These are phyloP conservation scores for Prenolepis imparis DNA, from an alignment of 2,888 invertebrate genomes.

Conservation along the genomic window DNA sequence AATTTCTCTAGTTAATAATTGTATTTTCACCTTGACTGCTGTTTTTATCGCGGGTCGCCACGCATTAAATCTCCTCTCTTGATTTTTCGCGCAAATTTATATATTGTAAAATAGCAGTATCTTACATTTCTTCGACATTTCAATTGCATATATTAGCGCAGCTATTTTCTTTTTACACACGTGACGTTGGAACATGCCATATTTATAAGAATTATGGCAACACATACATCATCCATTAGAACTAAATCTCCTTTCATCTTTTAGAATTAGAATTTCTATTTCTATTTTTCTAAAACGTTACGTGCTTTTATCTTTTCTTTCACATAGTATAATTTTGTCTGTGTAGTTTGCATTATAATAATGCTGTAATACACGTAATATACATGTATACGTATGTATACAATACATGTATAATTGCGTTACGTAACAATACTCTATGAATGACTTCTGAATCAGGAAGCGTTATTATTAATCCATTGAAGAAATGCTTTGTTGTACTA, in stretches of 20 bases:
- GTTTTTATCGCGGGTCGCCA: background rate
- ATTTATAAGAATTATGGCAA: slow-evolving; percentile 1
- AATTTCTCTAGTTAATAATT: slow-evolving; percentile 42
- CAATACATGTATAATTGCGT: background rate
- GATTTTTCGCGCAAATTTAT: slow-evolving; percentile 4
- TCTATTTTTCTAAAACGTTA: background rate
- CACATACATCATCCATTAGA: background rate
- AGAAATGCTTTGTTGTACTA: slow-evolving; percentile 17
- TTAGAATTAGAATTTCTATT: background rate
- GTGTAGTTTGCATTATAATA: background rate
- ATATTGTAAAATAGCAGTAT: background rate
- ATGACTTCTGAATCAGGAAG: slow-evolving; percentile 23
- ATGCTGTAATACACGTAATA: background rate
- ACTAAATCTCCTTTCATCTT: background rate
- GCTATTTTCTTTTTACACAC: background rate
- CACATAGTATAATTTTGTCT: background rate
- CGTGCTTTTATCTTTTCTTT: background rate
- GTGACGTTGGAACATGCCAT: background rate
- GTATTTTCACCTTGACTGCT: slow-evolving; percentile 21
- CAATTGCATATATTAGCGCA: background rate
- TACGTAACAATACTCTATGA: slow-evolving; percentile 30
- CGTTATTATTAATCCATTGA: slow-evolving; percentile 42
- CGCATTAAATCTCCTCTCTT: slow-evolving; percentile 8
- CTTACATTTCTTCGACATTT: background rate
- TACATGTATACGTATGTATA: too few relatives aligned